phyloP scores from a whole-genome alignment of 2,888 invertebrate species.

The Chaitophorus viminalis region DNA sequence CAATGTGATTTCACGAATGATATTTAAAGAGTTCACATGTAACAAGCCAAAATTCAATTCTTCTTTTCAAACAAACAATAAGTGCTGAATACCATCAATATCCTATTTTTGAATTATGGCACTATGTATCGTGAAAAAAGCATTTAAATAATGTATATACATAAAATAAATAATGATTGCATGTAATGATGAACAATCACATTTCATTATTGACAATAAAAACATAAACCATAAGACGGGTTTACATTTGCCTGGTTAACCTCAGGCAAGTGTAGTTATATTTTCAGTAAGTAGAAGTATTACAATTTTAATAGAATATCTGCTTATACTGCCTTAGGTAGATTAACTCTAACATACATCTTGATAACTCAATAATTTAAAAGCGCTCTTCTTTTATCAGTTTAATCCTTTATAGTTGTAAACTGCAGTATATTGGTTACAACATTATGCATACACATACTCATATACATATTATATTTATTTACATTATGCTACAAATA shows the following conservation, averaged over 20 bases:
- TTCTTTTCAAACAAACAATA: constrained; percentile 5
- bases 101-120: neutral
- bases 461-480: no score
- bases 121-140: neutral
- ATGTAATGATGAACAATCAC: neutral
- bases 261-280: no score
- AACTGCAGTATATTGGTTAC: neutral
- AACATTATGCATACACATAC: no score
- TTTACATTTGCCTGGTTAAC: no score
- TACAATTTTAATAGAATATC: neutral
- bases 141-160: no score
- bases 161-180: neutral
- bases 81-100: constrained; percentile 25
- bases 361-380: neutral
- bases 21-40: neutral
- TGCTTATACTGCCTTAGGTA: neutral
- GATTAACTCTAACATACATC: neutral
- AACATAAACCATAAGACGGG: neutral
- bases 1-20: neutral
- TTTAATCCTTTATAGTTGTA: neutral
- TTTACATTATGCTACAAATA: no score
- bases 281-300: neutral
- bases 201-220: neutral
- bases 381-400: no score
- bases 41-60: neutral